Base-by-base conservation (phyloP, 35 echinoderm and acorn worm genomes). In the Diadema setosum region DNA sequence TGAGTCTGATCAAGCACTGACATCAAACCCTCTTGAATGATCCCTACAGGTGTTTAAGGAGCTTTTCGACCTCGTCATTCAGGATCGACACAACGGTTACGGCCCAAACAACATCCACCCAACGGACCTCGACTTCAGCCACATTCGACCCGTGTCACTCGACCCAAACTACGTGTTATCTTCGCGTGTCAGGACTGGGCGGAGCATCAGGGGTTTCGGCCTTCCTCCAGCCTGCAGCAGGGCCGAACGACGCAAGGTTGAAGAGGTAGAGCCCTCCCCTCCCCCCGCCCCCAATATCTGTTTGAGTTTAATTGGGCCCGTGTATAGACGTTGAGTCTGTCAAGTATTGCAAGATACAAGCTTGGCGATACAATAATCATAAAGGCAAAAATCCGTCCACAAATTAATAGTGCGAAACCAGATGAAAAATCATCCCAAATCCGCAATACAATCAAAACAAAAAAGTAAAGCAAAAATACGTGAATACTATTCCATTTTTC, bases 111-210 rank as follows among this genome's bases (percentile, higher is more conserved):
- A 92, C 5, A 98, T 84, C 43, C 95, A 98, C 56, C 55, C 29
- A 27, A 98, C 95, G 4, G 92, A 98, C 60, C 81, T 98, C 32
- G 91, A 98, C 58, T 85, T 85, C 31, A 70, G 87, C 40, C 50
- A 98, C 30, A 87, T 98, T 9, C 39, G 15, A 63, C 65, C 87
- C 30, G 95, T 92, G 0, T 45, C 87, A 61, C 81, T 98, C 24
- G 95, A 98, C 45, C 88, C 91, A 0, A 88, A 87, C 18, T 98
- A 94, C 34, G 95, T 98, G 17, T 74, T 98, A 15, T 98, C 95
- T 1, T 93, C 87, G 41, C 87, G 95, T 27, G 95, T 98, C 0
- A 78, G 95, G 69, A 98, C 95, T 15, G 95, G 95, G 2, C 76
- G 95, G 41, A 65, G 42, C 31, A 91, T 98, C 20, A 75, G 95